Evolutionary conservation across 1,140 invertebrate species (phyloP), one percentile per base, ranked within the genome.

Genomic region (Parasteatoda tepidariorum): DNA sequence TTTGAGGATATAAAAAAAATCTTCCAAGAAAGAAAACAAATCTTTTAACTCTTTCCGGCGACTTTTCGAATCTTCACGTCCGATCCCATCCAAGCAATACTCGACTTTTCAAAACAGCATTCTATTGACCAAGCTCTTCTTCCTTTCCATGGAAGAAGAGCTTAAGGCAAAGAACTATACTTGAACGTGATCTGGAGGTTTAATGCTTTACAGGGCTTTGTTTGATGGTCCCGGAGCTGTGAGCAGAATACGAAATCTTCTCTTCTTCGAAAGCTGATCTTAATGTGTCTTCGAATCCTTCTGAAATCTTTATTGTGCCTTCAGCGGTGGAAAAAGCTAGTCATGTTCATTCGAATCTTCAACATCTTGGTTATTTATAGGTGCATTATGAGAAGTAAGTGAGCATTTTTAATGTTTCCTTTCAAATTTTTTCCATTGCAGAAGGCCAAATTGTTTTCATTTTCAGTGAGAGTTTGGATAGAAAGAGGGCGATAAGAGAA

Each of bases 281-380:
- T 79, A 79, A 79, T 79, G 76, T 68, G 76, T 68, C 76, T 64
- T 33, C 30, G 64, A 79, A 79, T 66, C 66, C 61, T 68, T 31
- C 76, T 79, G 76, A 79, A 79, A 79, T 79, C 76, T 79, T 79
- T 79, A 79, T 79, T 79, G 76, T 79, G 76, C 76, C 61, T 79
- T 79, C 76, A 68, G 64, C 76, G 22, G 11, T 64, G 24, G 9
- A 30, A 24, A 28, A 26, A 38, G 38, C 30, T 30, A 79, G 76
- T 79, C 76, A 79, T 79, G 76, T 64, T 68, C 48, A 22, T 48
- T 48, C 59, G 18, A 15, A 22, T 55, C 28, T 73, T n/a, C 15
- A 13, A 48, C 18, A 28, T 68, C 28, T 38, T 67, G 62, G 33
- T 68, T 61, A 64, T 79, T 79, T 79, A 79, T 79, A 31, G 62